Conservation (phyloP, 2,888 invertebrate genomes). For the Clitarchus hookeri region DNA sequence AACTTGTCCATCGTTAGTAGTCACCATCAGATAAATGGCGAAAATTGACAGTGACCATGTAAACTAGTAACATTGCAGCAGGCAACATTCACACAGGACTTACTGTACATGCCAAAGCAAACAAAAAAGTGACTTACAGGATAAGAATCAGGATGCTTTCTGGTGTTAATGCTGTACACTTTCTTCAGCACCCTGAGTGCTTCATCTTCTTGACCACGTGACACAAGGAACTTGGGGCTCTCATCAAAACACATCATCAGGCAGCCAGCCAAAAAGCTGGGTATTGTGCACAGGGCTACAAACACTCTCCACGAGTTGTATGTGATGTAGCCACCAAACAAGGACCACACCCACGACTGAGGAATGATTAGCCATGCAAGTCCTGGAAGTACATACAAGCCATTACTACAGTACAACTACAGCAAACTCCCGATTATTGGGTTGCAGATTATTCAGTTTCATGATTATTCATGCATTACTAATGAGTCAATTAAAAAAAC, state of each 20-base stretch:
- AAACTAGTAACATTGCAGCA: too few species aligned
- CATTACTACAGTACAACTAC: neutral
- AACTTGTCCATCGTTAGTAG: too few species aligned
- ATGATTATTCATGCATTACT: too few species aligned
- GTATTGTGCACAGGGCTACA: slow-evolving; percentile 64
- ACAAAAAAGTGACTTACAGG: slow-evolving; percentile 55
- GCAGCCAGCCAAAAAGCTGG: slow-evolving; percentile 60
- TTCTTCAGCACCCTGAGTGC: slow-evolving; percentile 60
- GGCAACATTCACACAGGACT: too few species aligned
- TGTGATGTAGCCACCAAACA: slow-evolving; percentile 51
- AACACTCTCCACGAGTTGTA: slow-evolving; percentile 68
- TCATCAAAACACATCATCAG: slow-evolving; percentile 62
- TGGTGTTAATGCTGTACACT: slow-evolving; percentile 62
- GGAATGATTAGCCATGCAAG: slow-evolving; percentile 46
- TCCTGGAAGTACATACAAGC: slow-evolving; percentile 32
- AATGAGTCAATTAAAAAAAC: too few species aligned
- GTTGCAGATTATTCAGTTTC: too few species aligned
- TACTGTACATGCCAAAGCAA: too few species aligned
- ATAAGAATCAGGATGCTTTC: slow-evolving; percentile 54
- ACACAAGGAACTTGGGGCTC: slow-evolving; percentile 62
- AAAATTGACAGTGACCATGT: too few species aligned
- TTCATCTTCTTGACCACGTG: slow-evolving; percentile 58
- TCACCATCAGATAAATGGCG: too few species aligned
- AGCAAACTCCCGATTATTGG: too few species aligned
- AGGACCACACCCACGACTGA: slow-evolving; percentile 40